These are phyloP conservation scores for Hedya salicella DNA, from an alignment of 2,888 invertebrate genomes.

Conservation along the genomic window DNA sequence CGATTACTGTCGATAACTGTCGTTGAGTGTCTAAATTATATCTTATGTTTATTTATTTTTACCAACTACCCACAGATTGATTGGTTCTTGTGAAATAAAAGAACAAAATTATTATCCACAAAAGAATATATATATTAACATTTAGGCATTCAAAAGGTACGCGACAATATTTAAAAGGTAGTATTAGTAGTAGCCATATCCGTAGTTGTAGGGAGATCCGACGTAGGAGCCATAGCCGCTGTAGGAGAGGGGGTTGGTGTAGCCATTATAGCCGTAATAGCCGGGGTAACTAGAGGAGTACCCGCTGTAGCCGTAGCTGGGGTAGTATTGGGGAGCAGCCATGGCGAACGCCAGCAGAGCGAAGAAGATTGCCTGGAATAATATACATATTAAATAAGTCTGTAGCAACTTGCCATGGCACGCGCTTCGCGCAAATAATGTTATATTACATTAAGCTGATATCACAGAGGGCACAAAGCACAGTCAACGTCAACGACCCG, in stretches of 20 bases:
- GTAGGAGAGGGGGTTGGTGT: constrained; percentile 67
- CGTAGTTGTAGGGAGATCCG: constrained; percentile 68
- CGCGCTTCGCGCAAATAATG: too few species aligned
- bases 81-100: not conserved
- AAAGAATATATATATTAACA: constrained; percentile 22
- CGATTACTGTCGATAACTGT: too few species aligned
- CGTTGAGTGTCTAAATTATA: too few species aligned
- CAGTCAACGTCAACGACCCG: too few species aligned
- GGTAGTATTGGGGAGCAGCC: constrained; percentile 76
- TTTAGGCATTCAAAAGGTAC: constrained; percentile 21
- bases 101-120: constrained; percentile 2
- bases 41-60: too few species aligned
- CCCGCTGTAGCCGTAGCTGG: constrained; percentile 65
- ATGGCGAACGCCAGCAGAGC: constrained; percentile 76
- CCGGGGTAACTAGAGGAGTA: constrained; percentile 56
- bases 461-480: too few species aligned
- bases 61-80: not conserved
- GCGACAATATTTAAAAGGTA: not conserved
- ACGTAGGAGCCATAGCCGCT: constrained; percentile 66
- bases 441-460: too few species aligned
- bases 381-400: constrained; percentile 10
- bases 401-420: too few species aligned
- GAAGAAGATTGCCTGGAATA: constrained; percentile 75
- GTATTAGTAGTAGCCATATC: constrained; percentile 68
- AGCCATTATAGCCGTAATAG: constrained; percentile 70